These are phyloP conservation scores for Dysidea cf. avara DNA, from an alignment of 37 sponge, comb jelly and placozoan species.

Conservation along the genomic window DNA sequence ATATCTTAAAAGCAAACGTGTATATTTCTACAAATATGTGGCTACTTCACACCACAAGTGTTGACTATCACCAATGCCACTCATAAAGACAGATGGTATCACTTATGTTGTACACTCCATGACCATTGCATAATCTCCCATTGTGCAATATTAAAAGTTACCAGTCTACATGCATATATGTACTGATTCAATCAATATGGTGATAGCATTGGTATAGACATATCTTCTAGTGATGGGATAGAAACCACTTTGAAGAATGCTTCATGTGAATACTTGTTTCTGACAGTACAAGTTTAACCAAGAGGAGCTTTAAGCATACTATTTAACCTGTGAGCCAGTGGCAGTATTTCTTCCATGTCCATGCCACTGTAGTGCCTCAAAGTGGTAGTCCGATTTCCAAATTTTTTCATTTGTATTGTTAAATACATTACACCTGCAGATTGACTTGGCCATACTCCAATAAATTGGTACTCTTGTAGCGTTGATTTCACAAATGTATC, in stretches of 20 bases:
- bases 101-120: no score
- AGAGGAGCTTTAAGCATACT: conserved; percentile 58
- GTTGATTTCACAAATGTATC: conserved; percentile 86
- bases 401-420: conserved; percentile 81
- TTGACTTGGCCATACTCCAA: conserved; percentile 57
- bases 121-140: no score
- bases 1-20: no score
- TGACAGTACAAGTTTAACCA: conserved; percentile 57
- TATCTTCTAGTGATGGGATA: conserved; percentile 50
- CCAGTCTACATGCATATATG: no score
- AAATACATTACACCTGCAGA: conserved; percentile 85
- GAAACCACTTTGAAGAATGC: conserved; percentile 72
- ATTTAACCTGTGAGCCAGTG: conserved; percentile 74
- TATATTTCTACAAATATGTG: no score
- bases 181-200: no score
- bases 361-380: conserved; percentile 86
- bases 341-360: conserved; percentile 59
- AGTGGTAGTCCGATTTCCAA: conserved; percentile 75
- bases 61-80: no score
- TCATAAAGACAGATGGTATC: no score
- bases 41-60: no score
- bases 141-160: no score
- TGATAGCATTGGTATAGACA: conserved; percentile 44
- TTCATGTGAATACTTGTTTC: conserved; percentile 90
- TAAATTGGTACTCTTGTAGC: no score